These are phyloP conservation scores for Rhodinocichla rosea DNA, from an alignment of 2,113 vertebrate genomes.

Conservation along the genomic window DNA sequence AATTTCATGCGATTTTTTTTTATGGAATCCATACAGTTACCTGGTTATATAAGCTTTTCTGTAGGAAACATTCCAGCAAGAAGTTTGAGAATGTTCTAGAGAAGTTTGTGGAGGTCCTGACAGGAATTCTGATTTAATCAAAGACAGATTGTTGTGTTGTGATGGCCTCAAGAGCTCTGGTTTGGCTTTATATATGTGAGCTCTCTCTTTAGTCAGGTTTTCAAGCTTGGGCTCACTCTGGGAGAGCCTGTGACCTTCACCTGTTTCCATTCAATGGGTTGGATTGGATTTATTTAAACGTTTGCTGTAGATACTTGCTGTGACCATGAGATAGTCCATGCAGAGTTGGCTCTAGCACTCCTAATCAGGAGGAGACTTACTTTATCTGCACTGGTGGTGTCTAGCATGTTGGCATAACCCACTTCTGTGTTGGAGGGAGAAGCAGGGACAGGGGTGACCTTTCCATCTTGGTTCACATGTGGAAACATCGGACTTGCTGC, in stretches of 20 bases:
- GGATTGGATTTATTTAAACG: background rate
- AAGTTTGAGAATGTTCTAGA: background rate
- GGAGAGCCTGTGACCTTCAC: background rate
- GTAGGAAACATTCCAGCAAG: background rate
- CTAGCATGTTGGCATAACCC: background rate
- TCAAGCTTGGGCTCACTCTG: background rate
- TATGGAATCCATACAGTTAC: background rate
- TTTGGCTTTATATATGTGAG: background rate
- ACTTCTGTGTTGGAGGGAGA: background rate
- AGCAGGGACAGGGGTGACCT: background rate
- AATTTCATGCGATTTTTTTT: background rate
- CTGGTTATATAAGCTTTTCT: background rate
- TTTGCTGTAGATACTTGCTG: background rate
- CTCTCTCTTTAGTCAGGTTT: background rate
- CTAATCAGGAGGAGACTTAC: background rate
- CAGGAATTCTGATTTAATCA: background rate
- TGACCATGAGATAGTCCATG: background rate
- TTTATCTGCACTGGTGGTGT: background rate
- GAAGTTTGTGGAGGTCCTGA: background rate
- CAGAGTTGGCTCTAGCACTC: background rate
- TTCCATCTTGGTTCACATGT: accelerated
- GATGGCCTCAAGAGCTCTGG: background rate
- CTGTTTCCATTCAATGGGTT: accelerated
- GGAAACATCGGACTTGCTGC: background rate
- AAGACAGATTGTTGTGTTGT: background rate